Evolutionary conservation across 1,140 invertebrate genomes (phyloP).

Genomic region (Rhagoletis zephyria): DNA sequence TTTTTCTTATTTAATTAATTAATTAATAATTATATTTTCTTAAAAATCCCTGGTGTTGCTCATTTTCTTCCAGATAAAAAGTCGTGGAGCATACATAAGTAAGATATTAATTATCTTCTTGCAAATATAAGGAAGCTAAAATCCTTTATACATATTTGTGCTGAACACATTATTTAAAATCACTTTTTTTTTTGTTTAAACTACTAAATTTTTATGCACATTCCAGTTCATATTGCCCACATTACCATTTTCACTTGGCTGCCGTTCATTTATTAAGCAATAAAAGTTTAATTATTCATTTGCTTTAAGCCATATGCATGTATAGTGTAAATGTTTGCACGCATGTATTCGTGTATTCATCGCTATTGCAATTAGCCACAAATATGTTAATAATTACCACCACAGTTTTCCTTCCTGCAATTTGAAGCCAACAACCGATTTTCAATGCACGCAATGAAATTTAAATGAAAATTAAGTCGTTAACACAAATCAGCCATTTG

Average conservation of each 20-base stretch:
- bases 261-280: not conserved
- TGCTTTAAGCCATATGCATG: not conserved
- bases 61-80: too few relatives aligned
- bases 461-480: constrained; percentile 28
- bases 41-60: too few relatives aligned
- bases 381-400: not conserved
- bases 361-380: not conserved
- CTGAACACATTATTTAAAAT: too few relatives aligned
- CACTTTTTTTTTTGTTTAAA: too few relatives aligned
- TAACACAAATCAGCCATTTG: not conserved
- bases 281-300: not conserved
- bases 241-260: not conserved
- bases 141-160: too few relatives aligned
- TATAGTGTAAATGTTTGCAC: not conserved
- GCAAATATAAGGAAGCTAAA: too few relatives aligned
- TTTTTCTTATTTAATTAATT: too few relatives aligned
- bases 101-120: too few relatives aligned
- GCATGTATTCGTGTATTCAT: not conserved
- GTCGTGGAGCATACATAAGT: too few relatives aligned
- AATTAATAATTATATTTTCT: too few relatives aligned
- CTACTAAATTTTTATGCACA: too few relatives aligned
- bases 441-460: constrained; percentile 34
- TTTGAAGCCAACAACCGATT: constrained; percentile 27
- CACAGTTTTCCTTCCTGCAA: not conserved
- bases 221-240: not conserved